phyloP scores from a whole-genome alignment of 2,797 vertebrate genomes.

The Chelidonichthys spinosus region DNA sequence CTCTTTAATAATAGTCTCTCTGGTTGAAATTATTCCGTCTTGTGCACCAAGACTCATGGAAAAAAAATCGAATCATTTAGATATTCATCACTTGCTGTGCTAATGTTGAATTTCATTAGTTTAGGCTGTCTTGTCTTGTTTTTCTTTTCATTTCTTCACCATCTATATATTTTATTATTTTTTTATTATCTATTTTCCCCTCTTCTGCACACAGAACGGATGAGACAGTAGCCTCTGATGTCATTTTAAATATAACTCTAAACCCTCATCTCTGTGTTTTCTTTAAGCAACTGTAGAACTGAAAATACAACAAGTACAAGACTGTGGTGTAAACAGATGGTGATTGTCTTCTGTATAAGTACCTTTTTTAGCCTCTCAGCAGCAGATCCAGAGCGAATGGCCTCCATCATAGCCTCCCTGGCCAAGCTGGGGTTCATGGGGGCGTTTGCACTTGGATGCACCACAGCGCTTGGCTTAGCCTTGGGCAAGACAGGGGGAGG shows the following conservation, averaged over 20 bases:
- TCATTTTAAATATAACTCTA: neutral
- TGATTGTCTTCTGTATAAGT: conserved; percentile 25
- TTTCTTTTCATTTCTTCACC: conserved; percentile 5
- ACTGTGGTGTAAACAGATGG: neutral
- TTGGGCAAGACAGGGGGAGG: conserved; percentile 58
- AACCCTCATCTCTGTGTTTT: conserved; percentile 4
- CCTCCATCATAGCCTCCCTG: conserved; percentile 91
- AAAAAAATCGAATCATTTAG: neutral
- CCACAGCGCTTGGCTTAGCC: conserved; percentile 51
- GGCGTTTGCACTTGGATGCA: conserved; percentile 48
- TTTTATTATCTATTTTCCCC: conserved; percentile 5
- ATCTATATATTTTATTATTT: neutral
- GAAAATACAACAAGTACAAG: neutral
- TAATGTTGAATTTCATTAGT: conserved; percentile 7
- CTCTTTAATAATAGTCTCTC: conserved; percentile 31
- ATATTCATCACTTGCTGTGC: conserved; percentile 1
- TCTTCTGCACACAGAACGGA: conserved; percentile 17
- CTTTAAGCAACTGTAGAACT: neutral
- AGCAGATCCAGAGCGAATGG: conserved; percentile 93
- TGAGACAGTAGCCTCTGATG: neutral
- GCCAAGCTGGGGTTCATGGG: conserved; percentile 68
- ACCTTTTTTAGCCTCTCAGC: conserved; percentile 93
- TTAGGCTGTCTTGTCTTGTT: conserved; percentile 5
- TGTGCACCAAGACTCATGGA: neutral
- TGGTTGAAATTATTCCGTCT: conserved; percentile 5